phyloP scores from a whole-genome alignment of 2,113 vertebrate genomes.

The Cepphus grylle region DNA sequence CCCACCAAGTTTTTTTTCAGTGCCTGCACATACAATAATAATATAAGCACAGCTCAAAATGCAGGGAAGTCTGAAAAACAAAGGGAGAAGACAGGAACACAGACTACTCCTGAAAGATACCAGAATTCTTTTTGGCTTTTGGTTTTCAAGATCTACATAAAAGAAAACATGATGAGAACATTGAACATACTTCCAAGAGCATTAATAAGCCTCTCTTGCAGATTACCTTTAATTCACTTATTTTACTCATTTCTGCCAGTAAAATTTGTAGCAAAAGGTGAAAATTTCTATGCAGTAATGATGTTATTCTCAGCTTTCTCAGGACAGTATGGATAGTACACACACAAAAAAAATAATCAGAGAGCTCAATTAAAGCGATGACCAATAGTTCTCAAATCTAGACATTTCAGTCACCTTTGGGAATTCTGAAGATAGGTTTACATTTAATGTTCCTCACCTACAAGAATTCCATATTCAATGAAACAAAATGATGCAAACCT shows the following conservation, averaged over 20 bases:
- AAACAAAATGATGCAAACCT: not conserved
- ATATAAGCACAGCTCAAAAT: not conserved
- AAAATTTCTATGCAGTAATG: not conserved
- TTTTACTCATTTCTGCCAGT: not conserved
- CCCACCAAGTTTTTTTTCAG: not conserved
- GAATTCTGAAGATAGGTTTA: not conserved
- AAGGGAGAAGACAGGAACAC: not conserved
- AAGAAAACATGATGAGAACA: slow-evolving; percentile 22
- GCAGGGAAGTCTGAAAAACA: slow-evolving; percentile 16
- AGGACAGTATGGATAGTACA: rapidly evolving
- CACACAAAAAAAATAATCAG: not conserved
- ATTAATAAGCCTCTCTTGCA: not conserved
- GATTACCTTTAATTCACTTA: not conserved
- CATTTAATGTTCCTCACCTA: not conserved
- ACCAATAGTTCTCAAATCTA: not conserved
- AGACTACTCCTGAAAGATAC: not conserved
- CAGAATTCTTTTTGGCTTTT: not conserved
- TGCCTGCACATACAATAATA: not conserved
- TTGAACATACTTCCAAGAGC: not conserved
- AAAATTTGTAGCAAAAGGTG: not conserved
- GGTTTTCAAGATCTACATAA: not conserved
- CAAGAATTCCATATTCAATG: not conserved
- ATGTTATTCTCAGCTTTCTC: not conserved
- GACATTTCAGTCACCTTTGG: not conserved
- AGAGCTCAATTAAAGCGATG: not conserved